Conservation (phyloP, 2,797 vertebrate species). For the Phrynocephalus forsythii region DNA sequence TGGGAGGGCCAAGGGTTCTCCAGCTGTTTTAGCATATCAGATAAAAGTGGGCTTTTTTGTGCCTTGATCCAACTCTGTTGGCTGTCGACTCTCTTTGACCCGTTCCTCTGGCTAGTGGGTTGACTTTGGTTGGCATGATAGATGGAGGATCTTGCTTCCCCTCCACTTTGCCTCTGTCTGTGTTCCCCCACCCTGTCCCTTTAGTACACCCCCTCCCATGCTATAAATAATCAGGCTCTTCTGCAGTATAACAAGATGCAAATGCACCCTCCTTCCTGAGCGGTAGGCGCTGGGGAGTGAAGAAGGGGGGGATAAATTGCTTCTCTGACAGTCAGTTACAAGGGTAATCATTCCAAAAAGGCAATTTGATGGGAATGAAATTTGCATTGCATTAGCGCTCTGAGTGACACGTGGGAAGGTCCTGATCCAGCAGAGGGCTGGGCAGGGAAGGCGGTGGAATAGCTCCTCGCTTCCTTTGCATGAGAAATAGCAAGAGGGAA, state of each 20-base stretch:
- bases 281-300: conserved; percentile 30
- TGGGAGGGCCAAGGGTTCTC: neutral
- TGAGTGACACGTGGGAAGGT: neutral
- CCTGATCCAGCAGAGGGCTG: neutral
- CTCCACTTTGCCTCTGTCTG: conserved; percentile 9
- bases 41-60: too few species aligned
- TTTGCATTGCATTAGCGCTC: conserved; percentile 35
- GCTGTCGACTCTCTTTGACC: neutral
- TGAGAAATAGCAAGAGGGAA: too few species aligned
- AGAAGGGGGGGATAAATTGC: conserved; percentile 70
- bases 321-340: conserved; percentile 78
- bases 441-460: neutral
- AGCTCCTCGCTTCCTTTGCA: neutral
- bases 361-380: conserved; percentile 74
- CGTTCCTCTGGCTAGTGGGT: neutral
- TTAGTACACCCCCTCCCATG: conserved; percentile 63
- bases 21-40: neutral
- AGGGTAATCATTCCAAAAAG: conserved; percentile 79
- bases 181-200: conserved; percentile 6
- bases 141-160: neutral
- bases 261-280: conserved; percentile 68
- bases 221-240: conserved; percentile 78
- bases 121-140: neutral
- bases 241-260: conserved; percentile 77
- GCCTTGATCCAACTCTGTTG: neutral